Evolutionary conservation across 2,113 vertebrate species (phyloP), one percentile per base, ranked within the genome.

Genomic region (Petrocephalus zakoni): DNA sequence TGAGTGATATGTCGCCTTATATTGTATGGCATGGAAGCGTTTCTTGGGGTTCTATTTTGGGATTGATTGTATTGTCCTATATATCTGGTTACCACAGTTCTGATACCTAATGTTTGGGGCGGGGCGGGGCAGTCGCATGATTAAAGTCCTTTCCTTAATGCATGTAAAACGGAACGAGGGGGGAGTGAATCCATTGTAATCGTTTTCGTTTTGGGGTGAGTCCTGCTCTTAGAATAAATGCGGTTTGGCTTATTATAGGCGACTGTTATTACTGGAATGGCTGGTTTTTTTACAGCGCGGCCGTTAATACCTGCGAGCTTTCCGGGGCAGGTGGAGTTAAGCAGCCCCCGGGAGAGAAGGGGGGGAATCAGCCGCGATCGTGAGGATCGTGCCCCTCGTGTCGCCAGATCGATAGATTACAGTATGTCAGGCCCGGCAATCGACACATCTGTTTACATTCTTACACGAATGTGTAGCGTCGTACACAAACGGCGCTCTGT

Each of bases 221-320:
- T n/a, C 72, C 72, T 78, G 61, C 61, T 64, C 1, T 68, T 29
- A 68, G 61, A 29, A 29, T 68, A n/a, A 68, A 68, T 68, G 61
- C 61, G 61, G 9, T 68, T 68, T 68, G n/a, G 61, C 10, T 68
- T 68, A 68, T 68, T 68, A 68, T 68, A 34, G 72, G 4, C 29
- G 34, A 8, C 72, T 78, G 72, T 78, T 42, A 78, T 37, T 78
- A 78, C 34, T 34, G 72, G 72, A 78, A 78, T 42, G 15, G 72
- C 34, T 13, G 72, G 92, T 91, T 91, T 91, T 91, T 93, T 90
- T 85, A 4, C 8, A 3, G 34, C 92, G 91, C 87, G 84, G 72
- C 91, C 91, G 29, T 91, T 90, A 91, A 47, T 87, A 15, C 61
- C 55, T 61, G 53, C 25, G 22, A 37, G 22, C 52, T 86, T 46